Percentiles rank a stretch among this genome's conserved stretches.
phyloP scores from a whole-genome alignment of 2,113 vertebrate species.

The Equus przewalskii region DNA sequence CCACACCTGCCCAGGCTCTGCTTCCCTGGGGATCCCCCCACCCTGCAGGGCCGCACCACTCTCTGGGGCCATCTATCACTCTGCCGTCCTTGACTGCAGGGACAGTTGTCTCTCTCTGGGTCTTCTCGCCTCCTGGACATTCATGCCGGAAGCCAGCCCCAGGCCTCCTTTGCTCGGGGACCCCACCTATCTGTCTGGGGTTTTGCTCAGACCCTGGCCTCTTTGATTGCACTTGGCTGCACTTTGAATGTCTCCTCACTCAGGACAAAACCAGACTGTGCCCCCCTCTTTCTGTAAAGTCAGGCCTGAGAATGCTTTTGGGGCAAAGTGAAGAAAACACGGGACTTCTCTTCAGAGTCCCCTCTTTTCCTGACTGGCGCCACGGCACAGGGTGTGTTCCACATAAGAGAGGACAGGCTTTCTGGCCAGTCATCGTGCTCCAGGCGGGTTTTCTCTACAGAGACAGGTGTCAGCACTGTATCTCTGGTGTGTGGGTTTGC shows the following conservation, averaged over 20 bases:
- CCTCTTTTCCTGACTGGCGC: background rate
- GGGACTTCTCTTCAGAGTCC: background rate
- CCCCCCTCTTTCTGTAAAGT: background rate
- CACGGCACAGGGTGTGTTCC: too few species aligned
- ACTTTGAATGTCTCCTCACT: background rate
- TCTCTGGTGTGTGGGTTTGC: background rate
- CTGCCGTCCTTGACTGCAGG: background rate
- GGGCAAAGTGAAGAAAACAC: background rate
- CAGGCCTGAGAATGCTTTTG: background rate
- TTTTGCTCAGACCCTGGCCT: background rate
- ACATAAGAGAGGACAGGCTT: background rate
- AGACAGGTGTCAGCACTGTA: too few species aligned
- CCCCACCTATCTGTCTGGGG: background rate
- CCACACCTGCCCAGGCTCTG: background rate
- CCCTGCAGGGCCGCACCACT: fast-evolving
- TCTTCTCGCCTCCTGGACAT: background rate
- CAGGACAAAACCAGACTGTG: background rate
- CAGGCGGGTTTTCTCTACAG: too few species aligned
- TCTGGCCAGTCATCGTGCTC: background rate
- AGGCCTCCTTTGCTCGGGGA: too few species aligned
- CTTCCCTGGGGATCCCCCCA: background rate
- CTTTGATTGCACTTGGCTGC: background rate
- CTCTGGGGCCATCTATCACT: fast-evolving
- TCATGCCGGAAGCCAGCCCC: background rate
- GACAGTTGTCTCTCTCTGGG: background rate